Percentiles rank a stretch among this genome's conserved stretches.
phyloP scores from a whole-genome alignment of 2,113 vertebrate genomes.

The Theropithecus gelada region DNA sequence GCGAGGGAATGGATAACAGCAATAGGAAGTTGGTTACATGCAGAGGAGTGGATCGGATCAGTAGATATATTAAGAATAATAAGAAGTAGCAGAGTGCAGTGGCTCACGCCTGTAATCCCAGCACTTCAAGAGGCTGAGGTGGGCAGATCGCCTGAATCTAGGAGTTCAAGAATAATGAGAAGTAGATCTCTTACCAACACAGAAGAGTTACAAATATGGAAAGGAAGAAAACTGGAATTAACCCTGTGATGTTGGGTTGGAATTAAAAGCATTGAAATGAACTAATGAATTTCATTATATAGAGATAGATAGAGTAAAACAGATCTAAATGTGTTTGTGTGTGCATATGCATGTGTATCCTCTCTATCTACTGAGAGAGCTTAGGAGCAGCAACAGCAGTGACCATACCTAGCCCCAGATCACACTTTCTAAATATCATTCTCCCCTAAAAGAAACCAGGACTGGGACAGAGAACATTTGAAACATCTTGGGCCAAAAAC shows the following conservation, averaged over 20 bases:
- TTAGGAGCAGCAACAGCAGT: background rate
- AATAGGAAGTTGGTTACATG: background rate
- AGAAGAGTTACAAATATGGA: background rate
- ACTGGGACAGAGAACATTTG: background rate
- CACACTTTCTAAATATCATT: background rate
- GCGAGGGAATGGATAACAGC: background rate
- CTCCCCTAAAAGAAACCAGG: background rate
- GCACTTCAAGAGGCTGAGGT: background rate
- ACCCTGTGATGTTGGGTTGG: background rate
- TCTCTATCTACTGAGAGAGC: background rate
- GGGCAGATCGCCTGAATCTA: background rate
- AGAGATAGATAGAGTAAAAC: background rate
- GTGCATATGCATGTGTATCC: background rate
- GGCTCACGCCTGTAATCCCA: background rate
- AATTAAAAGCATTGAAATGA: background rate
- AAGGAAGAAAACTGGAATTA: background rate
- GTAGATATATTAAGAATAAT: background rate
- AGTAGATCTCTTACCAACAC: background rate
- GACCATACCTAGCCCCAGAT: background rate
- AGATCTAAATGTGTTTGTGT: background rate
- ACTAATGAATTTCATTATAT: background rate
- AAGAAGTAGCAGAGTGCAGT: background rate
- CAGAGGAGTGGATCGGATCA: background rate
- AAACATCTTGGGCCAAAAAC: background rate
- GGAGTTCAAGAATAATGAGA: background rate